A percentile compares a stretch with the other conserved stretches of the same genome.
These are phyloP conservation scores for Escarpia spicata DNA, from an alignment of 2,888 invertebrate genomes.

Conservation along the genomic window DNA sequence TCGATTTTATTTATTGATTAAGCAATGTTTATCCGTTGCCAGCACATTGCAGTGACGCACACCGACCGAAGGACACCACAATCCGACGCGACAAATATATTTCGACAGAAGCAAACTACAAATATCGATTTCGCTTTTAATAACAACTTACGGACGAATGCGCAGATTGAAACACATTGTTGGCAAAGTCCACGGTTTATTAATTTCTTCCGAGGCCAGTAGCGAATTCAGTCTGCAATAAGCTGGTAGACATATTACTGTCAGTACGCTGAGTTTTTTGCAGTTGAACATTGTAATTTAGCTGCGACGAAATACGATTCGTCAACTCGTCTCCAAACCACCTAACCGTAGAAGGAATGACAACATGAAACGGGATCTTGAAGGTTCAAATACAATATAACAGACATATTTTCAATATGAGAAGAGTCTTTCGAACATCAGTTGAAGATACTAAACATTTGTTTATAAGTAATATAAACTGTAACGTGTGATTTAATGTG, in stretches of 20 bases:
- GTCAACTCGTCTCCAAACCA: background rate
- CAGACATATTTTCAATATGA: no score
- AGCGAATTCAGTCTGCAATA: background rate
- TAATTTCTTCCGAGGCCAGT: background rate
- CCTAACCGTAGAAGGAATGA: background rate
- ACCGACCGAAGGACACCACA: background rate
- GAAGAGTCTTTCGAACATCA: no score
- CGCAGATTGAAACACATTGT: background rate
- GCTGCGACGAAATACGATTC: background rate
- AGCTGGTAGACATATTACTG: background rate
- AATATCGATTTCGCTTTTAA: slow-evolving; percentile 13
- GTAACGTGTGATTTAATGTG: no score
- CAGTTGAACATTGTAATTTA: background rate
- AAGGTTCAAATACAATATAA: no score
- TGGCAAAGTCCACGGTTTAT: background rate
- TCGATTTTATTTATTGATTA: background rate
- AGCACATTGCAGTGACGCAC: background rate
- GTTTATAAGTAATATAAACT: no score
- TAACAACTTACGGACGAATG: background rate
- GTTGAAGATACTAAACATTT: no score
- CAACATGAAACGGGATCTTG: no score
- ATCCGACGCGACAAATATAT: background rate
- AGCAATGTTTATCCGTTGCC: background rate
- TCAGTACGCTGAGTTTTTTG: background rate
- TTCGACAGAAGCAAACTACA: background rate